Base-by-base conservation (phyloP, 2,888 invertebrate genomes). In the Clitarchus hookeri region DNA sequence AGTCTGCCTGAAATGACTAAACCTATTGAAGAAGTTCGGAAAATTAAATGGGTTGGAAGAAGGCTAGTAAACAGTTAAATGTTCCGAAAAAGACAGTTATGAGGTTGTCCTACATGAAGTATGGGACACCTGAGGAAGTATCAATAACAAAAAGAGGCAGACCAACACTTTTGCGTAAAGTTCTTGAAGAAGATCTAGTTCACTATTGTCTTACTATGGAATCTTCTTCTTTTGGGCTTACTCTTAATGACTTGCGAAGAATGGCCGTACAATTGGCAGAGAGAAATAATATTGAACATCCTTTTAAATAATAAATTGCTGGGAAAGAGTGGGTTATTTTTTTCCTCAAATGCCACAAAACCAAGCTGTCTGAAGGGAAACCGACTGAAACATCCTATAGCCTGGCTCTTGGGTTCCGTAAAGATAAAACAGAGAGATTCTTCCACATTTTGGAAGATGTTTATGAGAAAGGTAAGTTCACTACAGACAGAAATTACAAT, bases 1-100 rank as follows among this genome's bases (percentile, higher is more conserved):
- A 23, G 48, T 13, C 8, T 8, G 48, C 6, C 48, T 48, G 6
- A 48, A 48, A 48, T 48, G 16, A 53, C 87, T 85, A 65, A 82
- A 86, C 83, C 84, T 86, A 82, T 86, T 84, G 86, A 86, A 79
- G 86, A 83, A 44, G 87, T 84, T 84, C 53, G 27, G 27, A 82
- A 85, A 85, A 53, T 53, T 19, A 82, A 80, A 82, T 54, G 48
- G 1, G 6, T 85, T 85, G 85, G 84, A 87, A 85, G 79, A 85
- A 85, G 86, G 86, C 83, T 53, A 78, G 48, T 82, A 79, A 87
- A 84, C 84, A 80, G 44, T 85, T 54, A 44, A 80, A 85, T 85
- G 85, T 87, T 78, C 87, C 84, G 65, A 84, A 86, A 86, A 84
- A 82, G 80, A 84, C 84, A 19, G 83, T 87, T 83, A 87, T 84